phyloP scores from a whole-genome alignment of 2,888 invertebrate species.

The Heliconius ismenius region DNA sequence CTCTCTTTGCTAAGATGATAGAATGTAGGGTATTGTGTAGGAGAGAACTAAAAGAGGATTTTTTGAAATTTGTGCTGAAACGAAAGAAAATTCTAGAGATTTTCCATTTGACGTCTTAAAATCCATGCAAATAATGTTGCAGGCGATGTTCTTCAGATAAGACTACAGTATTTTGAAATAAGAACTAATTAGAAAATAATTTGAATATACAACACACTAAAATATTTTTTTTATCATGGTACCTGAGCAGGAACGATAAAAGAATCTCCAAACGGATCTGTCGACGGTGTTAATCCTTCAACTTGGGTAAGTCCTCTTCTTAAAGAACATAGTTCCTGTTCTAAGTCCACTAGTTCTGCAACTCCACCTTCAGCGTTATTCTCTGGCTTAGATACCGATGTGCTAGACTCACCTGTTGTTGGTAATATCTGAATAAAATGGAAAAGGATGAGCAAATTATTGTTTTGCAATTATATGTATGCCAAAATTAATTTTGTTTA shows the following conservation, averaged over 20 bases:
- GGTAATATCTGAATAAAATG: constrained; percentile 54
- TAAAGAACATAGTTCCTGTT: constrained; percentile 92
- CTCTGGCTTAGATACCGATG: constrained; percentile 56
- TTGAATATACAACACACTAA: neutral
- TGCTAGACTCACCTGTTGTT: constrained; percentile 57
- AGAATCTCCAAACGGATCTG: constrained; percentile 77
- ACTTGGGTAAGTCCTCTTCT: constrained; percentile 94
- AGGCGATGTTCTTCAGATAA: neutral
- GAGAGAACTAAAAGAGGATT: neutral
- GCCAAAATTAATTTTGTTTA: too few species aligned
- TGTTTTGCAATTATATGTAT: too few species aligned
- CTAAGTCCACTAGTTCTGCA: constrained; percentile 92
- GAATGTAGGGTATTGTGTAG: too few species aligned
- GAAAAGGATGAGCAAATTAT: neutral
- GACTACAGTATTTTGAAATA: neutral
- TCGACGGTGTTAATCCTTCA: constrained; percentile 89
- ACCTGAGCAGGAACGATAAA: constrained; percentile 70
- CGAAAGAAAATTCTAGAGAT: too few species aligned
- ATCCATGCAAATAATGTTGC: neutral
- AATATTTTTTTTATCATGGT: neutral
- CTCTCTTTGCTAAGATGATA: too few species aligned
- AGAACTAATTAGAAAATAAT: neutral
- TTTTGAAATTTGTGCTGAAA: too few species aligned
- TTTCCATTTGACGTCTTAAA: neutral
- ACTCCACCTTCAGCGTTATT: constrained; percentile 83